Evolutionary conservation across 2,113 vertebrate genomes (phyloP).

Genomic region (Prietella phreatophila): DNA sequence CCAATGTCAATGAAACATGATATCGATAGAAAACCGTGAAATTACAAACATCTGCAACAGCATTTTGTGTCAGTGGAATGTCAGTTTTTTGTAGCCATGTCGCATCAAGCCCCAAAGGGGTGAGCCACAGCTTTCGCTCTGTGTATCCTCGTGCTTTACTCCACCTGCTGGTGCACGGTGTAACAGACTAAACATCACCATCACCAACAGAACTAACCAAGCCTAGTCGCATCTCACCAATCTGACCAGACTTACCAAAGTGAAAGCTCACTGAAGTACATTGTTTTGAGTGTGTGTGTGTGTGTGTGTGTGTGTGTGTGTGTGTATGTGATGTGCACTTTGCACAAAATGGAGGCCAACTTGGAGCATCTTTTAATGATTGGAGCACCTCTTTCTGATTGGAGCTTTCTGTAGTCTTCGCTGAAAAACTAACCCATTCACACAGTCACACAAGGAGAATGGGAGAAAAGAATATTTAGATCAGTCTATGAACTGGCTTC

Average conservation of each 20-base stretch:
- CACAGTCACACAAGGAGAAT: neutral
- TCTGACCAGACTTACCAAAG: neutral
- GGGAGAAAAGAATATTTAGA: neutral
- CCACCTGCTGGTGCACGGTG: constrained; percentile 15
- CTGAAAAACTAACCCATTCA: neutral
- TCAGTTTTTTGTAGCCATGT: neutral
- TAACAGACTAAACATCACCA: neutral
- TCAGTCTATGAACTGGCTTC: neutral
- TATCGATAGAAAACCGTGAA: neutral
- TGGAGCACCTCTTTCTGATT: neutral
- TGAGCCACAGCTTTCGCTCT: neutral
- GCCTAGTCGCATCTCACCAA: neutral
- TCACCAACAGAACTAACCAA: neutral
- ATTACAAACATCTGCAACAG: neutral
- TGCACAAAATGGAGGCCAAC: constrained; percentile 67
- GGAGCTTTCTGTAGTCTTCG: constrained; percentile 5
- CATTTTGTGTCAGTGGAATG: neutral
- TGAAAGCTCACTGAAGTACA: neutral
- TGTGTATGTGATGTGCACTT: constrained; percentile 8
- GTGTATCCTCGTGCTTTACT: neutral
- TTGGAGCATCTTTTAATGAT: neutral
- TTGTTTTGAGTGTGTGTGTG: neutral
- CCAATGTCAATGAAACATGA: neutral
- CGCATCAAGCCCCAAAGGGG: neutral
- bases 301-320: neutral